A percentile compares a stretch with the other conserved stretches of the same genome.
These are phyloP conservation scores for Rhincodon typus DNA, from an alignment of 2,797 vertebrate species.

Conservation along the genomic window DNA sequence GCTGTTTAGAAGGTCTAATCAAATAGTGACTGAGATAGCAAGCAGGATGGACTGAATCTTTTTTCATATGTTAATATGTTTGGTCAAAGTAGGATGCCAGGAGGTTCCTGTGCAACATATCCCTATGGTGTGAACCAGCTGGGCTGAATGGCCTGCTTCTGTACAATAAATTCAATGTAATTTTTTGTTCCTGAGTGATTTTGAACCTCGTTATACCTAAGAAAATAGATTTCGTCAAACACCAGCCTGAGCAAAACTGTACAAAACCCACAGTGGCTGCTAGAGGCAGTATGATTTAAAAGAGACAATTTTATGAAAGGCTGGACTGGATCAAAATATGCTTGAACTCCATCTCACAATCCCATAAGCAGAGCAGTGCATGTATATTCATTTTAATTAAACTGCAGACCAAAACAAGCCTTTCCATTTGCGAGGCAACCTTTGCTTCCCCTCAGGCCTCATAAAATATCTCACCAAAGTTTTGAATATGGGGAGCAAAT, in stretches of 20 bases:
- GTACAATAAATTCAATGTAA: background rate
- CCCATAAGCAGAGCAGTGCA: background rate
- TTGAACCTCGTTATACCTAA: background rate
- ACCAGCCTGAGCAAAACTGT: background rate
- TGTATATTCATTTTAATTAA: background rate
- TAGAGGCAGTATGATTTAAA: background rate
- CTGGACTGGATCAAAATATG: background rate
- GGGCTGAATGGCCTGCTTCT: background rate
- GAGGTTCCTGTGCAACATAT: background rate
- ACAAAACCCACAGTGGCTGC: background rate
- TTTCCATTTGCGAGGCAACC: background rate
- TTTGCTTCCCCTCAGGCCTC: background rate
- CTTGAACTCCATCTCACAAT: background rate
- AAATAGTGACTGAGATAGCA: background rate
- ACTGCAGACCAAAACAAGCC: background rate
- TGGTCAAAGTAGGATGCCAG: background rate
- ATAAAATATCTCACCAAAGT: background rate
- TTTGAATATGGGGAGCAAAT: background rate
- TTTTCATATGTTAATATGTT: background rate
- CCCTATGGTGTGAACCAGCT: background rate
- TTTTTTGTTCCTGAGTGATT: background rate
- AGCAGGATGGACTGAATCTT: background rate
- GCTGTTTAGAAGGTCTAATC: background rate
- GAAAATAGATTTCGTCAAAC: background rate
- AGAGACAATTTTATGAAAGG: background rate